These are phyloP conservation scores for Zootoca vivipara DNA, from an alignment of 2,113 vertebrate species.

Conservation along the genomic window DNA sequence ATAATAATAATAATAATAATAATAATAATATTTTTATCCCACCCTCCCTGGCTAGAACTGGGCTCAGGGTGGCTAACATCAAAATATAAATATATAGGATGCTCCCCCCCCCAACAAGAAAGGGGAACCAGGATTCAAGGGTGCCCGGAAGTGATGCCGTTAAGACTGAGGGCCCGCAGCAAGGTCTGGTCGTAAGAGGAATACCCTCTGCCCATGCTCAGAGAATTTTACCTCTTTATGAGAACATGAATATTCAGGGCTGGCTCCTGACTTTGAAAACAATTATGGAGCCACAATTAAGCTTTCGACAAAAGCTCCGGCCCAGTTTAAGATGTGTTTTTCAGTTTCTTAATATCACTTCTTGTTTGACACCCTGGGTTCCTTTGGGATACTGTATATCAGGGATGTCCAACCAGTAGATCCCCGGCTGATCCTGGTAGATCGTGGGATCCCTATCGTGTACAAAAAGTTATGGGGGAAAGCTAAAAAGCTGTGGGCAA, in stretches of 20 bases:
- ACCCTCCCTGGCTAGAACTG: too few species aligned
- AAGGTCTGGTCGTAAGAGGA: background rate
- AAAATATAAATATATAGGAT: background rate
- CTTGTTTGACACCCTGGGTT: too few species aligned
- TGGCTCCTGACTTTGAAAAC: background rate
- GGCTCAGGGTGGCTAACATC: too few species aligned
- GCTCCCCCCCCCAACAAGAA: background rate
- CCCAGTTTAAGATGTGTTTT: background rate
- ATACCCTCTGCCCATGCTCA: background rate
- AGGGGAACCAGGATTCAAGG: background rate
- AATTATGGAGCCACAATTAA: background rate
- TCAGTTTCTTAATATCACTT: too few species aligned
- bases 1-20: too few species aligned
- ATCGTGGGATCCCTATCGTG: too few species aligned
- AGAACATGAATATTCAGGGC: background rate
- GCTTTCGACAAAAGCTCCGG: background rate
- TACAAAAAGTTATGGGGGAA: too few species aligned
- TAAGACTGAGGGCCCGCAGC: background rate
- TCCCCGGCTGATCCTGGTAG: too few species aligned
- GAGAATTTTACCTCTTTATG: background rate
- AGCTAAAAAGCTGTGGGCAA: too few species aligned
- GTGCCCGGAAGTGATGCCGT: background rate
- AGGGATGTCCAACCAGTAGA: too few species aligned
- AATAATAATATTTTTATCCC: too few species aligned
- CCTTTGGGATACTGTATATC: too few species aligned